A percentile compares a stretch with the other conserved stretches of the same genome.
Conservation (phyloP, 2,797 vertebrate species). For the Eutrigla gurnardus region DNA sequence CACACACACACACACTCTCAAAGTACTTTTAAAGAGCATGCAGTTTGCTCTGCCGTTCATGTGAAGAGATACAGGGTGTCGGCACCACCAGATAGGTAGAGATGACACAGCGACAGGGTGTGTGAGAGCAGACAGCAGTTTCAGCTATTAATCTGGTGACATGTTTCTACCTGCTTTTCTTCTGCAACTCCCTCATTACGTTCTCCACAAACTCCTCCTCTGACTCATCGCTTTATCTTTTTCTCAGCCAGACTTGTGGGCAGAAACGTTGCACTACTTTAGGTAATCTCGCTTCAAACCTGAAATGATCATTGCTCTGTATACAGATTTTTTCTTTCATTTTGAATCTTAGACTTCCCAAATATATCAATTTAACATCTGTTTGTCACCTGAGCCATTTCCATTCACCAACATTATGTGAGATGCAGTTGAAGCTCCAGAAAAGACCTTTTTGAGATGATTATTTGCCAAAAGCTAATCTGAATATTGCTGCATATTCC, state of each 20-base stretch:
- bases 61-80: not conserved
- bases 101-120: slow-evolving; percentile 21
- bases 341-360: not conserved
- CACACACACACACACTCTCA: slow-evolving; percentile 4
- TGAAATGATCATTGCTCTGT: not conserved
- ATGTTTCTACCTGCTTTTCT: slow-evolving; percentile 71
- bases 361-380: not conserved
- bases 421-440: not conserved
- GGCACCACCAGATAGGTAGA: not conserved
- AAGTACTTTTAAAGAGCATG: not conserved
- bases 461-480: not conserved
- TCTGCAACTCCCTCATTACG: slow-evolving; percentile 30
- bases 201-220: slow-evolving; percentile 2
- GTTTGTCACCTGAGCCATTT: not conserved
- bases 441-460: not conserved
- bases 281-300: not conserved
- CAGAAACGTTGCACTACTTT: not conserved
- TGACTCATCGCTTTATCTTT: slow-evolving; percentile 7
- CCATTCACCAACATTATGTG: too few species aligned
- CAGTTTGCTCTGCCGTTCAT: not conserved
- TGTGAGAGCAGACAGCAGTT: slow-evolving; percentile 40
- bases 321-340: not conserved
- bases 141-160: slow-evolving; percentile 54
- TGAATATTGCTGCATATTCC: not conserved
- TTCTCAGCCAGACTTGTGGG: not conserved